These are phyloP conservation scores for Sarcophaga rosellei DNA, from an alignment of 2,888 invertebrate species.

Conservation along the genomic window DNA sequence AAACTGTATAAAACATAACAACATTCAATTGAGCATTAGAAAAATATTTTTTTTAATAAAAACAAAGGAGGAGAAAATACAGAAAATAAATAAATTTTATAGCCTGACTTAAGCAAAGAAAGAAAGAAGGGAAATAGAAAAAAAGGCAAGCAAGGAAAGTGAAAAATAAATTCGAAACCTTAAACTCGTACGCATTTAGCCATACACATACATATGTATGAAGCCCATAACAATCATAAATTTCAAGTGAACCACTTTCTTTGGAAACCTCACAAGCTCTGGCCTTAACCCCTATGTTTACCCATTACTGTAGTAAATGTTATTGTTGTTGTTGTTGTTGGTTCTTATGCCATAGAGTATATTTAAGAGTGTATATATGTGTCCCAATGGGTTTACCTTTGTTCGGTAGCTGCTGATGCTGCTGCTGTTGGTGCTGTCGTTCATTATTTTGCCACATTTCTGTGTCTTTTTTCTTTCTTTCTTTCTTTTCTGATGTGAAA, in stretches of 20 bases:
- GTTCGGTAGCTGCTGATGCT: not conserved
- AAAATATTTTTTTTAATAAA: slow-evolving; percentile 36
- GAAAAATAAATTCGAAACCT: slow-evolving; percentile 14
- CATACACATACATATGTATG: not conserved
- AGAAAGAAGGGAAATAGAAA: not conserved
- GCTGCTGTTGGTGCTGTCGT: not conserved
- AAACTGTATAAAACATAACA: not conserved
- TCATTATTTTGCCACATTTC: slow-evolving; percentile 1
- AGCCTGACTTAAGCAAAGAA: slow-evolving; percentile 4
- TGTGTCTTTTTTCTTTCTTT: slow-evolving; percentile 19
- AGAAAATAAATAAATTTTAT: not conserved
- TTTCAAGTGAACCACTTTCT: not conserved
- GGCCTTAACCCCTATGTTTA: not conserved
- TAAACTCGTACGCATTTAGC: not conserved
- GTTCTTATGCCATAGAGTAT: not conserved
- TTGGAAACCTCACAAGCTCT: not conserved
- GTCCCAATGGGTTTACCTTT: not conserved
- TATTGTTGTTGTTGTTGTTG: not conserved
- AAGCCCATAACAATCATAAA: not conserved
- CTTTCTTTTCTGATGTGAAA: slow-evolving; percentile 16
- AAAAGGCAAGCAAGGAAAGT: not conserved
- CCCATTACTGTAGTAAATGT: not conserved
- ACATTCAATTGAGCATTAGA: slow-evolving; percentile 28
- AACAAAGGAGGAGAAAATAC: slow-evolving; percentile 20
- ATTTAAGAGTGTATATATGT: not conserved